These are phyloP conservation scores for Sisor rabdophorus DNA, from an alignment of 2,113 vertebrate genomes.

Conservation along the genomic window DNA sequence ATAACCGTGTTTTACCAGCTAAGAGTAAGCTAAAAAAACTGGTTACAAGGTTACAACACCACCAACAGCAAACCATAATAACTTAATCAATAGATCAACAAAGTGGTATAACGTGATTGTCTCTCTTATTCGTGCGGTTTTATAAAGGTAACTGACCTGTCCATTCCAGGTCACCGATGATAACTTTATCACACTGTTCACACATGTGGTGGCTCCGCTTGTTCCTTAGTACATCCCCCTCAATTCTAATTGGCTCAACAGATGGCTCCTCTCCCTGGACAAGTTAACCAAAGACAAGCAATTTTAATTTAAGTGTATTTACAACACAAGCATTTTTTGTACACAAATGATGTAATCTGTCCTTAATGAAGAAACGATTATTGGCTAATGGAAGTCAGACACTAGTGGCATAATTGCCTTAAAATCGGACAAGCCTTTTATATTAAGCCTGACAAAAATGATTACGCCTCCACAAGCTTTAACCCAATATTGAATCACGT, in stretches of 20 bases:
- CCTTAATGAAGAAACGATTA: background rate
- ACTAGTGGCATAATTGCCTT: background rate
- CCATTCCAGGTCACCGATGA: slow-evolving; percentile 94
- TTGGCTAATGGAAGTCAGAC: background rate
- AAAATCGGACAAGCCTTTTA: background rate
- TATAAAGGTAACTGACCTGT: slow-evolving; percentile 67
- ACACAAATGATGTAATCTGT: background rate
- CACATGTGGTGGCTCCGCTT: slow-evolving; percentile 77
- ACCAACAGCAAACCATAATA: too few relatives aligned
- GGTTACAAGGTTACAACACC: too few relatives aligned
- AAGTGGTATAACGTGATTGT: background rate
- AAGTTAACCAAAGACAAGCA: background rate
- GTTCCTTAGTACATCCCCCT: slow-evolving; percentile 63
- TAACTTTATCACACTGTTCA: slow-evolving; percentile 80
- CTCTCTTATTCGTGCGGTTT: background rate
- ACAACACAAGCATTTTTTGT: background rate
- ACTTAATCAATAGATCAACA: background rate
- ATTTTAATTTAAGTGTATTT: background rate
- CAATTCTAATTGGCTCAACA: slow-evolving; percentile 70
- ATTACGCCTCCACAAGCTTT: background rate
- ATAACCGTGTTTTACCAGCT: background rate
- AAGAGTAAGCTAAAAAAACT: background rate
- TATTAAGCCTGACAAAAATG: slow-evolving; percentile 2
- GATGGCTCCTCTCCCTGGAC: slow-evolving; percentile 72
- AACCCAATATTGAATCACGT: background rate